Conservation (phyloP, 2,888 invertebrate species). For the Pseudococcus viburni region DNA sequence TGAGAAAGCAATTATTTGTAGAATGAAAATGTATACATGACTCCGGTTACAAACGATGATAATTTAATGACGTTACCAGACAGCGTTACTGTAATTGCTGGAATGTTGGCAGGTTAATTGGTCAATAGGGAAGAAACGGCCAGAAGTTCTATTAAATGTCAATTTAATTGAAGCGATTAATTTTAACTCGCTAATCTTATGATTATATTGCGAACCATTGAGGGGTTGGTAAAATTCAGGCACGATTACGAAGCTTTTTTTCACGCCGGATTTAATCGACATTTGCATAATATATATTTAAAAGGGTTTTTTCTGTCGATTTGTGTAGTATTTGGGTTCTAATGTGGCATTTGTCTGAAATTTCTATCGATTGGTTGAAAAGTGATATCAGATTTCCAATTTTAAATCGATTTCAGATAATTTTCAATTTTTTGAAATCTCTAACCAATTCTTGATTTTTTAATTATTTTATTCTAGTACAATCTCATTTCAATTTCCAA, state of each 20-base stretch:
- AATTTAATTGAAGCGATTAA: conserved; percentile 63
- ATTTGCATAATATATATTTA: not conserved
- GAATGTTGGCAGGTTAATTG: conserved; percentile 60
- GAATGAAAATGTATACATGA: conserved; percentile 60
- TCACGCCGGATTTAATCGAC: not conserved
- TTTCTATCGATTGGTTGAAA: too few relatives aligned
- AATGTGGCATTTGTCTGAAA: too few relatives aligned
- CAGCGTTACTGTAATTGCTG: conserved; percentile 50
- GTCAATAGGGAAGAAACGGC: conserved; percentile 61
- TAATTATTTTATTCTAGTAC: too few relatives aligned
- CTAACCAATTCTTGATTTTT: too few relatives aligned
- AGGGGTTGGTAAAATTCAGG: not conserved
- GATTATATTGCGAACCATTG: conserved; percentile 6
- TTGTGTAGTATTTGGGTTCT: too few relatives aligned
- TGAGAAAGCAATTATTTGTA: conserved; percentile 62
- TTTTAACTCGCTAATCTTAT: conserved; percentile 48
- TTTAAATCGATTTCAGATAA: too few relatives aligned
- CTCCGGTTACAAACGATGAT: conserved; percentile 61
- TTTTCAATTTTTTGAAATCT: too few relatives aligned
- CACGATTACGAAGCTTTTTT: not conserved
- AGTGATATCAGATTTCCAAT: too few relatives aligned
- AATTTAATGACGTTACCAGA: conserved; percentile 62
- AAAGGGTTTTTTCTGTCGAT: not conserved
- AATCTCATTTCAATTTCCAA: too few relatives aligned
- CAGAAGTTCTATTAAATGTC: conserved; percentile 62